Evolutionary conservation across 2,113 vertebrate genomes (phyloP).

Genomic region (Chlamydotis undulata): DNA sequence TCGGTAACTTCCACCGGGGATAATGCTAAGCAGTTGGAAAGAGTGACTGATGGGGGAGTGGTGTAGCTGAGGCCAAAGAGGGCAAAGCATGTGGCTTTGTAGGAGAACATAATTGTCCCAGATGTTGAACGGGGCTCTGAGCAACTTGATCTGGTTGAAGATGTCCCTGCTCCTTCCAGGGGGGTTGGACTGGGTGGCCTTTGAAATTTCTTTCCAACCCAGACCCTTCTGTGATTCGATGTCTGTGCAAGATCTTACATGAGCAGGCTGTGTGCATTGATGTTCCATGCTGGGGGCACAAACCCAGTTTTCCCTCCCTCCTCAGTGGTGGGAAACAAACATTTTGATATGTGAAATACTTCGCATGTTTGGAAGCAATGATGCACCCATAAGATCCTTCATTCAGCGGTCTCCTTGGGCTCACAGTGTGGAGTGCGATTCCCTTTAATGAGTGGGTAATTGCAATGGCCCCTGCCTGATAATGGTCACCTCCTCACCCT

Average conservation of each 20-base stretch:
- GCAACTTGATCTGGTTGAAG: no score
- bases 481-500: not conserved
- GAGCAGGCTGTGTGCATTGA: not conserved
- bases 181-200: no score
- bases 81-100: fast-evolving
- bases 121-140: no score
- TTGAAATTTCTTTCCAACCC: no score
- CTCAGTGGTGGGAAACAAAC: not conserved
- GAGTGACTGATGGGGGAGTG: not conserved
- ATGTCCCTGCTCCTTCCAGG: no score
- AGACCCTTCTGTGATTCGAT: no score
- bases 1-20: not conserved
- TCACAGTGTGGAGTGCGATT: not conserved
- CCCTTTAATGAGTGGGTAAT: not conserved
- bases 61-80: not conserved
- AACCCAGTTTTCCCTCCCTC: not conserved
- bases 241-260: not conserved
- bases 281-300: not conserved
- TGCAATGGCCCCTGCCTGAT: not conserved
- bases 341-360: not conserved
- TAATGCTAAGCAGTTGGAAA: not conserved
- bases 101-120: not conserved
- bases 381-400: not conserved
- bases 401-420: not conserved
- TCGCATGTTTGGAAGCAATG: not conserved